These are phyloP conservation scores for Synanceia verrucosa DNA, from an alignment of 2,797 vertebrate species.

Conservation along the genomic window DNA sequence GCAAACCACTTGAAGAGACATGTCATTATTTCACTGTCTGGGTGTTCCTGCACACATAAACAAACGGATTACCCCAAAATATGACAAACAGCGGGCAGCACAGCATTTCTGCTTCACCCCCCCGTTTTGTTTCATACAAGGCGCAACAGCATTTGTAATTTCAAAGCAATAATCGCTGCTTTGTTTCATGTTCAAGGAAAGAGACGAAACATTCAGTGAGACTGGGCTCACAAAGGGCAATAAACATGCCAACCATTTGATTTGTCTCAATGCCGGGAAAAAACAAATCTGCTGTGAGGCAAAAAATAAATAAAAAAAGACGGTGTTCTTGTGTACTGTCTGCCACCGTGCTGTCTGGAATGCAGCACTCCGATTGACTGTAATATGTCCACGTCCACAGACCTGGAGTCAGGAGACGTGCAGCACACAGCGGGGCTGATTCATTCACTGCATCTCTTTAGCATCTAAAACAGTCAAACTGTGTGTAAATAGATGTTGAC, in stretches of 20 bases:
- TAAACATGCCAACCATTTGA: conserved; percentile 44
- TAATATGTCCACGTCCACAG: conserved; percentile 42
- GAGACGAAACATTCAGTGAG: conserved; percentile 20
- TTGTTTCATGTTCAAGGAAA: conserved; percentile 30
- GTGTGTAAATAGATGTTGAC: conserved; percentile 73
- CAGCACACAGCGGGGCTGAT: conserved; percentile 57
- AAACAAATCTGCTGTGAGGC: conserved; percentile 41
- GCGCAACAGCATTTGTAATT: conserved; percentile 34
- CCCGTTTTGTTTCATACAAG: conserved; percentile 1
- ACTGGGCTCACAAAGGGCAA: conserved; percentile 47
- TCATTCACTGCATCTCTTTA: conserved; percentile 56
- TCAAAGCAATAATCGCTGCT: conserved; percentile 49
- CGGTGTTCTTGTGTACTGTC: conserved; percentile 30
- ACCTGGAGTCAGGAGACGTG: conserved; percentile 48
- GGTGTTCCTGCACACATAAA: conserved; percentile 63
- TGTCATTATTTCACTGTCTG: conserved; percentile 63
- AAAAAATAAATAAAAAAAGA: conserved; percentile 2
- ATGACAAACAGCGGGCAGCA: conserved; percentile 47
- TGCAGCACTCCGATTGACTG: conserved; percentile 32
- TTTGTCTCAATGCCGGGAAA: conserved; percentile 48
- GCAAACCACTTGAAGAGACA: conserved; percentile 59
- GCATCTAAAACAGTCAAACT: conserved; percentile 63
- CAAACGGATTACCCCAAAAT: conserved; percentile 66
- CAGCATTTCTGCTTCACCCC: conserved; percentile 16
- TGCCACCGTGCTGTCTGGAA: conserved; percentile 35